phyloP scores from a whole-genome alignment of 2,888 invertebrate species.

The Melieria crassipennis region DNA sequence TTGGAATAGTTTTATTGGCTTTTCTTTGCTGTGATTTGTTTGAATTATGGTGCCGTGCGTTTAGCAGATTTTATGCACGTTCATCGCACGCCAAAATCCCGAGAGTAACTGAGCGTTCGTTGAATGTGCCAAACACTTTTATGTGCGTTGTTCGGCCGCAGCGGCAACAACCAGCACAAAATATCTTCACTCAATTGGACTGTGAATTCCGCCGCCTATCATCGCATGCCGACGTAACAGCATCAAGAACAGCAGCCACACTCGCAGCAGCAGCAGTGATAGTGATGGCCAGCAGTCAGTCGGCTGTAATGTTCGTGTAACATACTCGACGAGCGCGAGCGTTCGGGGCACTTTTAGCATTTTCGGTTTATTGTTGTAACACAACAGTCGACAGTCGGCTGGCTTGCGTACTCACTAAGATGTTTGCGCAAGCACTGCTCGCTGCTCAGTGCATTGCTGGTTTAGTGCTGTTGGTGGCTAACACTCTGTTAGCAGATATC shows the following conservation, averaged over 20 bases:
- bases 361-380: neutral
- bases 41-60: too few relatives aligned
- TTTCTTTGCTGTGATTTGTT: too few relatives aligned
- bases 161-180: neutral
- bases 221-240: neutral
- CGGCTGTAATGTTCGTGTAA: too few relatives aligned
- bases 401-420: too few relatives aligned
- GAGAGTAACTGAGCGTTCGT: conserved; percentile 64
- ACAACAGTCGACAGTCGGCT: neutral
- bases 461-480: neutral
- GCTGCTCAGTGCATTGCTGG: neutral
- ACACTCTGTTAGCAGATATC: neutral
- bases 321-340: too few relatives aligned
- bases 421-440: neutral
- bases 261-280: neutral
- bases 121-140: conserved; percentile 61
- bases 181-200: neutral
- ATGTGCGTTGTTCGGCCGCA: conserved; percentile 45
- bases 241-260: neutral
- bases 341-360: neutral
- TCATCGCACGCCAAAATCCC: conserved; percentile 61
- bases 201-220: too few relatives aligned
- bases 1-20: too few relatives aligned
- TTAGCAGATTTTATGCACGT: conserved; percentile 28
- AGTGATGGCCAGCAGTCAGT: neutral